Evolutionary conservation across 2,113 vertebrate species (phyloP), one percentile per base, ranked within the genome.

Genomic region (Porphyrio hochstetteri): DNA sequence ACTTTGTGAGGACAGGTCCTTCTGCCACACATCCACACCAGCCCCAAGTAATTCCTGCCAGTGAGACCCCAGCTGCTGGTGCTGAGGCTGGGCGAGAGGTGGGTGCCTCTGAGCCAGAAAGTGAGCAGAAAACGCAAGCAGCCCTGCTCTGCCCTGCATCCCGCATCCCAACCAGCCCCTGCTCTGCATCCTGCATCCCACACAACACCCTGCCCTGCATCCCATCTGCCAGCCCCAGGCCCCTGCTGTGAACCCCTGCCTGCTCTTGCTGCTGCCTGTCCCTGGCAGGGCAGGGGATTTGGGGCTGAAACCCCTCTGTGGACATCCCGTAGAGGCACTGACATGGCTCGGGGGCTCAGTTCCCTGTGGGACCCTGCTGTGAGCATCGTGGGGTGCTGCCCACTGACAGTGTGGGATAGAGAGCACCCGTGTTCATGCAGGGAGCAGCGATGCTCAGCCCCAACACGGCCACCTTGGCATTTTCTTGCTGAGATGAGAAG

Each of bases 51-150:
- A 42, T 33, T 61, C 46, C 72, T 29, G 67, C 12, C 13, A 5
- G n/a, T 0, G 69, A 14, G 35, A 24, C 10, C 11, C 16, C 10
- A 64, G 24, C 33, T 16, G 74, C 79, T 56, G 82, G 55, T 14
- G 55, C 78, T 27, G 79, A 8, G 31, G 36, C n/a, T 29, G 40
- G 46, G 56, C 16, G 7, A 4, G 13, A 16, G 1, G 15, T 23
- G 60, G 96, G 96, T 42, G 28, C 70, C 95, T 83, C 94, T 78
- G 95, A 95, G 96, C 79, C 75, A 52, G 88, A 20, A 52, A 64
- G 59, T 4, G 95, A 94, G 85, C 87, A 88, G 96, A 94, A 95
- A 83, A 88, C 59, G 1, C 2, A 33, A 79, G 63, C 64, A 56
- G 44, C 76, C 28, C 33, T 1, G 1, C 31, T 81, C 18, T 35